Evolutionary conservation across 2,888 invertebrate species (phyloP).

Genomic region (Neoascia interrupta): DNA sequence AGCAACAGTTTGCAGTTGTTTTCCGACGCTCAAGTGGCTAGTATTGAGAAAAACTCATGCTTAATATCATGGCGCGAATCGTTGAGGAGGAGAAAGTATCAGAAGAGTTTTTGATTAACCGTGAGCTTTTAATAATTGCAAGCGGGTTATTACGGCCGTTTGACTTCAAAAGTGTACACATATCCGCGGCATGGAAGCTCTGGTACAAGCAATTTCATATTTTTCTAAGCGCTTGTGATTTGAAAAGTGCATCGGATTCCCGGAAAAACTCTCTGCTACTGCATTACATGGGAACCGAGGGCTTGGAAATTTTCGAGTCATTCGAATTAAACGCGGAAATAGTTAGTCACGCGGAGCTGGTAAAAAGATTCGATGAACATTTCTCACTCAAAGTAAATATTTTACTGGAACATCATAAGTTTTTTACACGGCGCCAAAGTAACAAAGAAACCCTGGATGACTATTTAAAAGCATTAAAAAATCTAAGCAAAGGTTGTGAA

Average conservation of each 20-base stretch:
- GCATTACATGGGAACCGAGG: conserved; percentile 33
- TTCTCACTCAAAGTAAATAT: conserved; percentile 53
- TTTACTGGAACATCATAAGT: conserved; percentile 47
- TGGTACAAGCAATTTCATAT: conserved; percentile 13
- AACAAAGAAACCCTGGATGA: conserved; percentile 30
- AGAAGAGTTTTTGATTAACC: too few species aligned
- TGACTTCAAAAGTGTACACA: neutral
- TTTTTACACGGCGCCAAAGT: conserved; percentile 40
- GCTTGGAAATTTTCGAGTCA: conserved; percentile 35
- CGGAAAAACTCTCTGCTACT: conserved; percentile 45
- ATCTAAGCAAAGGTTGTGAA: conserved; percentile 17
- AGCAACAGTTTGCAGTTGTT: too few species aligned
- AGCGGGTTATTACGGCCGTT: too few species aligned
- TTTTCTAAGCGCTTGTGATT: conserved; percentile 6
- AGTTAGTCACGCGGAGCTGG: conserved; percentile 12
- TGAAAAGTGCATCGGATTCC: conserved; percentile 15
- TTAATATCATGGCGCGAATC: too few species aligned
- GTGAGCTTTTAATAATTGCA: too few species aligned
- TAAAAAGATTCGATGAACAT: conserved; percentile 27
- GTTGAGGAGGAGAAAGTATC: too few species aligned
- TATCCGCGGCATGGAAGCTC: conserved; percentile 7
- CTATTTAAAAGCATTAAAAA: conserved; percentile 19
- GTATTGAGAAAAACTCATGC: too few species aligned
- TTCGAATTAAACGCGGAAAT: conserved; percentile 31
- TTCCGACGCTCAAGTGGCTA: too few species aligned